Evolutionary conservation across 2,797 vertebrate genomes (phyloP).

Genomic region (Micromesistius poutassou): DNA sequence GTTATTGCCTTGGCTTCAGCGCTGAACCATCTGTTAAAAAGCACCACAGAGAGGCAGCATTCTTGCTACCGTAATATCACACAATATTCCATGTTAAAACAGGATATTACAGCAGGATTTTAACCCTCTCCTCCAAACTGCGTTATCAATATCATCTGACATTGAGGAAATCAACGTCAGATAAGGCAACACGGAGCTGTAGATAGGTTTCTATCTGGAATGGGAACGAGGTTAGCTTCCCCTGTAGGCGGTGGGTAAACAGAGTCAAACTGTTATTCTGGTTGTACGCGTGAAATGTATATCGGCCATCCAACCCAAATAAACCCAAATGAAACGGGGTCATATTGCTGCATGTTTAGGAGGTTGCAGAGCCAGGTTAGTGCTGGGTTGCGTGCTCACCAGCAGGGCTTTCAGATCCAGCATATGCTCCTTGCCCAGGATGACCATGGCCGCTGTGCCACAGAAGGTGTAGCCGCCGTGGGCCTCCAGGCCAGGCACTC

Average conservation of each 20-base stretch:
- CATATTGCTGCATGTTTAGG: background rate
- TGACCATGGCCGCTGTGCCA: slow-evolving; percentile 87
- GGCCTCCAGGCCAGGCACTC: slow-evolving; percentile 91
- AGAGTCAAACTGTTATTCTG: no score
- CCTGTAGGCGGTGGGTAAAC: background rate
- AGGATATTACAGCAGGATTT: background rate
- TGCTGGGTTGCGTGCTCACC: slow-evolving; percentile 69
- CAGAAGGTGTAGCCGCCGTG: slow-evolving; percentile 97
- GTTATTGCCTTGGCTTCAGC: background rate
- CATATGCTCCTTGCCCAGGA: slow-evolving; percentile 87
- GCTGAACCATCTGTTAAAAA: background rate
- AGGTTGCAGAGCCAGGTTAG: background rate
- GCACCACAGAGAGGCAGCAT: background rate
- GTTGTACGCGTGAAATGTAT: no score
- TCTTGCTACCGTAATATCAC: background rate
- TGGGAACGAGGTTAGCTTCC: background rate
- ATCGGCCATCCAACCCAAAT: background rate
- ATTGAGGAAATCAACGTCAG: background rate
- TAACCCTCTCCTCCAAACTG: background rate
- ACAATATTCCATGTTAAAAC: background rate
- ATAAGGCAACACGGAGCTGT: background rate
- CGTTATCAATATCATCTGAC: background rate
- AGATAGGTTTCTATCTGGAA: background rate
- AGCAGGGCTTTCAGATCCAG: slow-evolving; percentile 89
- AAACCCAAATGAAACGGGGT: background rate